Percentiles rank a stretch among this genome's conserved stretches.
phyloP scores from a whole-genome alignment of 1,140 invertebrate genomes.

The Andricus grossulariae region DNA sequence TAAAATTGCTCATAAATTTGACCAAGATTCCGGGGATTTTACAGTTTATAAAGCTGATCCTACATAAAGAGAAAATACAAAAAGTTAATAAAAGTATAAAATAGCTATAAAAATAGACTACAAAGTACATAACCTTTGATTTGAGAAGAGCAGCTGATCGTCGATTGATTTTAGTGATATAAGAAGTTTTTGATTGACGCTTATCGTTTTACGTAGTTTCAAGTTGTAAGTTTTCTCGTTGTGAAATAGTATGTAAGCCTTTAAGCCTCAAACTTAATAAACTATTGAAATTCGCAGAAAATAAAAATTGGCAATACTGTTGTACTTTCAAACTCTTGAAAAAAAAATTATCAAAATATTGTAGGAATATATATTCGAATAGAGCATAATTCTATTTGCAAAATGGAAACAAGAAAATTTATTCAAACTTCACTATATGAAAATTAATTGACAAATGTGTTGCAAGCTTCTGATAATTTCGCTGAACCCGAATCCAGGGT shows the following conservation, averaged over 20 bases:
- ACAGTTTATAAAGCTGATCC: not conserved
- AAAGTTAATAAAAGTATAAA: not conserved
- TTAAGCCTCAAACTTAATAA: constrained; percentile 6
- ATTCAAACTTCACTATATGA: no score
- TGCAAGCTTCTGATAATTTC: no score
- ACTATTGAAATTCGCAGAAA: not conserved
- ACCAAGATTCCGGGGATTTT: not conserved
- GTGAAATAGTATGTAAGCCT: not conserved
- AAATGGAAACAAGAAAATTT: no score
- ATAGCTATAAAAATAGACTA: not conserved
- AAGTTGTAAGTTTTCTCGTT: constrained; percentile 25
- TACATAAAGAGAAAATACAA: not conserved
- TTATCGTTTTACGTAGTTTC: constrained; percentile 26
- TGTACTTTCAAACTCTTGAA: not conserved
- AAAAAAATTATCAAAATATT: not conserved
- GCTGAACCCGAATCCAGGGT: no score
- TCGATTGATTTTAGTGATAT: constrained; percentile 23
- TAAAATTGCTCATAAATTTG: constrained; percentile 9
- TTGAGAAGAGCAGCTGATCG: not conserved
- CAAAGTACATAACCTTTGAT: not conserved
- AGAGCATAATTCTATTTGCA: no score
- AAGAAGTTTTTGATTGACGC: constrained; percentile 26
- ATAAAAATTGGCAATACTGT: not conserved
- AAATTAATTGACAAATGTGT: no score
- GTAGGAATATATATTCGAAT: no score